Evolutionary conservation across 2,888 invertebrate species (phyloP).

Genomic region (Amphiduros pacificus): DNA sequence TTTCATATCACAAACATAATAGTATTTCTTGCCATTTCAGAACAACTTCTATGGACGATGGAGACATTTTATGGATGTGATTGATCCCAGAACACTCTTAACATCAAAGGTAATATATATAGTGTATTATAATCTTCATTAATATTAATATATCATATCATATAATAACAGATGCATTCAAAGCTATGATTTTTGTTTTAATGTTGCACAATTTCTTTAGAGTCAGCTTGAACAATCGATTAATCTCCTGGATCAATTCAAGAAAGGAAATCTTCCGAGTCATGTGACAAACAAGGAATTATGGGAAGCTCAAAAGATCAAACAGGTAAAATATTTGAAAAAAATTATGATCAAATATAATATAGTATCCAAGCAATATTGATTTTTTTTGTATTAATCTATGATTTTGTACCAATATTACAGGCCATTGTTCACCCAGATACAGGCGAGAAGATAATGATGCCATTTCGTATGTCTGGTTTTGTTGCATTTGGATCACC

Average conservation of each 20-base stretch:
- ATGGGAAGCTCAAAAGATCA: constrained; percentile 63
- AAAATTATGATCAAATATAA: too few species aligned
- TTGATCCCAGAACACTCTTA: constrained; percentile 61
- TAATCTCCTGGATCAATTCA: constrained; percentile 55
- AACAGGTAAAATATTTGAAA: too few species aligned
- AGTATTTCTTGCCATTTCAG: too few species aligned
- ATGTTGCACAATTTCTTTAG: constrained; percentile 34
- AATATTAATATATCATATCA: too few species aligned
- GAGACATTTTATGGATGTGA: constrained; percentile 61
- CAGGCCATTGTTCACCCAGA: constrained; percentile 61
- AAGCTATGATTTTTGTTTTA: background rate
- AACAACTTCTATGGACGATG: constrained; percentile 59
- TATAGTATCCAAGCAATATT: too few species aligned
- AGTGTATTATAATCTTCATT: too few species aligned
- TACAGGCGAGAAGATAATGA: constrained; percentile 62
- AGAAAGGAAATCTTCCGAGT: constrained; percentile 43
- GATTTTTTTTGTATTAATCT: too few species aligned
- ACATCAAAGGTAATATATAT: constrained; percentile 54
- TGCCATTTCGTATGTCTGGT: constrained; percentile 64
- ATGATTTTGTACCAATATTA: constrained; percentile 18
- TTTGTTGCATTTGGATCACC: constrained; percentile 63
- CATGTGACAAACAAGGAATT: constrained; percentile 54
- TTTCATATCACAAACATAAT: too few species aligned
- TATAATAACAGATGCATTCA: constrained; percentile 1
- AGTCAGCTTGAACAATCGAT: constrained; percentile 52